Conservation (phyloP, 2,888 invertebrate genomes). For the Eupithecia dodoneata region DNA sequence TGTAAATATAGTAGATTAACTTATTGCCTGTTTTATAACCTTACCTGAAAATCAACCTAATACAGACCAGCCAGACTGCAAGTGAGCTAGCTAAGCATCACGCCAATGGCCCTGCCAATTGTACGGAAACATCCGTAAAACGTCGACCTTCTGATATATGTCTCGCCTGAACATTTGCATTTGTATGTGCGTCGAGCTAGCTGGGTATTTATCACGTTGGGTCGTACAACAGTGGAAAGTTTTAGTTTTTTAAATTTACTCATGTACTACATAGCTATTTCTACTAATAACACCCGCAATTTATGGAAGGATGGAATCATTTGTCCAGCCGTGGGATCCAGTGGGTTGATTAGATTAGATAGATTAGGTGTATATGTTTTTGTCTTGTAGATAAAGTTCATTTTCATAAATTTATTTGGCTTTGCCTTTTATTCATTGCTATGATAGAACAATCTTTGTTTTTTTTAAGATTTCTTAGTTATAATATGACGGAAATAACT, state of each 20-base stretch:
- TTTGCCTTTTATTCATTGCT: background rate
- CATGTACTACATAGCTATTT: background rate
- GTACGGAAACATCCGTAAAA: conserved; percentile 51
- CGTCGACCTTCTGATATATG: conserved; percentile 47
- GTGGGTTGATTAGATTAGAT: background rate
- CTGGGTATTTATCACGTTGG: conserved; percentile 37
- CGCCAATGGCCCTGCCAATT: conserved; percentile 39
- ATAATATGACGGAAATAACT: background rate
- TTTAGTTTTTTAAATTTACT: conserved; percentile 24
- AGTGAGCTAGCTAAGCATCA: conserved; percentile 21
- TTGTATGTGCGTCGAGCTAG: conserved; percentile 40
- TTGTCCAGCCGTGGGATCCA: background rate
- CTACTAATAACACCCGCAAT: background rate
- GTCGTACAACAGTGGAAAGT: conserved; percentile 12
- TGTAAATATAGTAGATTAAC: background rate
- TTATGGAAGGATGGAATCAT: background rate
- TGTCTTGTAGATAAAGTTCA: background rate
- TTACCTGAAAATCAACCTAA: background rate
- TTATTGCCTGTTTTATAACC: background rate
- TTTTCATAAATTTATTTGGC: background rate
- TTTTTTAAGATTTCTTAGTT: background rate
- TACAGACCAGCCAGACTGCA: background rate
- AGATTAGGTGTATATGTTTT: background rate
- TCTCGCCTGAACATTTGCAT: conserved; percentile 48
- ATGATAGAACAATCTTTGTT: background rate